Evolutionary conservation across 2,888 invertebrate species (phyloP), one percentile per base, ranked within the genome.

Genomic region (Dendrolimus houi): DNA sequence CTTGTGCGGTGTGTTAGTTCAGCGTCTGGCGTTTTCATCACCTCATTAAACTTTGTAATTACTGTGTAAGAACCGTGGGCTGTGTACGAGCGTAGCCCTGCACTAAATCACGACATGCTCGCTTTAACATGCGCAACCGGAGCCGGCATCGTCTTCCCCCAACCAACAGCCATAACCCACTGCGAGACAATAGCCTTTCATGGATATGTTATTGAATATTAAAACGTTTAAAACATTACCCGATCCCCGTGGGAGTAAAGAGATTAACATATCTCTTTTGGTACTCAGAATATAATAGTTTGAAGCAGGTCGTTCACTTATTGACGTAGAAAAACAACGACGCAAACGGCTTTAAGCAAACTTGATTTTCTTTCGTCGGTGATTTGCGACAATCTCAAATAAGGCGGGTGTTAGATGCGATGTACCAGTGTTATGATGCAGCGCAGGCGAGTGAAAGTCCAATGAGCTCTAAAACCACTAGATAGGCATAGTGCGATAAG

Each of bases 1-100:
- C 47, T 9, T 47, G 47, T 47, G 47, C 47, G 47, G 47, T 12
- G 55, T 57, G 61, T 63, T 53, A 40, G 56, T 41, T 56, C 55
- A 63, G 60, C 59, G 65, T 59, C 60, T 61, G 61, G 54, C 56
- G 76, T 69, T 65, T 68, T 70, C 68, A 69, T 70, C 77, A 72
- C 73, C 80, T 87, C 85, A 89, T 88, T 88, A 87, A 85, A 86
- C 82, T 87, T 87, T 85, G 82, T 88, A 88, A 90, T 89, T 86
- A 87, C 82, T 87, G 87, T 85, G 82, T 88, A 88, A 90, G 89
- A 85, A 87, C 81, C 80, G 86, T 84, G 81, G 85, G 85, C 78
- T 73, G 81, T 70, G 76, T 74, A 77, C 74, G 72, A 69, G 76
- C 71, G 62, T 77, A 75, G 78, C 76, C 79, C 83, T 82, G 83